Evolutionary conservation across 2,113 vertebrate species (phyloP).

Genomic region (Peromyscus californicus): DNA sequence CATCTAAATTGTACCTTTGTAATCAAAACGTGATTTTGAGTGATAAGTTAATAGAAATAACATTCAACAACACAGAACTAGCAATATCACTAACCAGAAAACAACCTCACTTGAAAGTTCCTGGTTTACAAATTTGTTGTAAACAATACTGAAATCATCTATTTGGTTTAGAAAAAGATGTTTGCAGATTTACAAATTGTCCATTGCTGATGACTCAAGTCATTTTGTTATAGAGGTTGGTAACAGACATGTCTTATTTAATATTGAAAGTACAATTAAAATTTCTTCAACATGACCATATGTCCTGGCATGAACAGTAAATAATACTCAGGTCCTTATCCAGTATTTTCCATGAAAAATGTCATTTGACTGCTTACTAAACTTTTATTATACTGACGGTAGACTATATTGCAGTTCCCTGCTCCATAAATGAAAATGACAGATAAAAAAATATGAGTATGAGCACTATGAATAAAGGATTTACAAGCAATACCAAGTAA

Average conservation of each 20-base stretch:
- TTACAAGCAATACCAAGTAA: constrained; percentile 24
- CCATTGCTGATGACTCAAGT: neutral
- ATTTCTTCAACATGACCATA: constrained; percentile 44
- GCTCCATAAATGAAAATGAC: constrained; percentile 39
- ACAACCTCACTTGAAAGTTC: neutral
- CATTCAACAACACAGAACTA: neutral
- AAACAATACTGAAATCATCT: neutral
- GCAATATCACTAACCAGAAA: neutral
- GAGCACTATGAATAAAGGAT: constrained; percentile 39
- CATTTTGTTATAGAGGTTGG: neutral
- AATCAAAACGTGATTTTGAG: neutral
- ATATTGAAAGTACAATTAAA: constrained; percentile 36
- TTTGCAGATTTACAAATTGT: constrained; percentile 30
- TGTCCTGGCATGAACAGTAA: neutral
- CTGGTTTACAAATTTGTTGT: neutral
- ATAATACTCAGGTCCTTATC: neutral
- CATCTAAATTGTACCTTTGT: neutral
- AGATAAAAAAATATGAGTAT: constrained; percentile 65
- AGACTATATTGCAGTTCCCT: neutral
- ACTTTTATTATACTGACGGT: constrained; percentile 11
- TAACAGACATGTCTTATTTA: constrained; percentile 28
- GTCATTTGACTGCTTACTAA: constrained; percentile 50
- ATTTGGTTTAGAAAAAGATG: constrained; percentile 35
- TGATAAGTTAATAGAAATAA: neutral
- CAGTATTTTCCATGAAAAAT: constrained; percentile 28